Conservation (phyloP, 2,797 vertebrate species). For the Diplodus sargus region DNA sequence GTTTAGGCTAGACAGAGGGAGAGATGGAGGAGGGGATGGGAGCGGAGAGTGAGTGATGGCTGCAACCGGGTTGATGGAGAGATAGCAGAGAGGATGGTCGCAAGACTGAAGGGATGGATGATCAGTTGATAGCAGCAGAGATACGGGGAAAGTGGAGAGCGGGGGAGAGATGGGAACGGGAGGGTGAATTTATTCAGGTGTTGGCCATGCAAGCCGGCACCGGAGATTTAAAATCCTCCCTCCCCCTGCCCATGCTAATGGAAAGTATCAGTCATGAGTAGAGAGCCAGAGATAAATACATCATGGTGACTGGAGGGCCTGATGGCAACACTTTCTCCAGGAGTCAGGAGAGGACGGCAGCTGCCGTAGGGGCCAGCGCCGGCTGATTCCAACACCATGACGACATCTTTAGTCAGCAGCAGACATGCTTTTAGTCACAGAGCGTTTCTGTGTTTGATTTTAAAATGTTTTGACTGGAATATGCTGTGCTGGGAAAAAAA, state of each 20-base stretch:
- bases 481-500: neutral
- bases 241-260: slow-evolving; percentile 69
- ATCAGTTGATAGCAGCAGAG: slow-evolving; percentile 58
- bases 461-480: slow-evolving; percentile 20
- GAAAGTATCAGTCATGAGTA: slow-evolving; percentile 76
- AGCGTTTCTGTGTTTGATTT: neutral
- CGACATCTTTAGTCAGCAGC: slow-evolving; percentile 31
- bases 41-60: slow-evolving; percentile 2
- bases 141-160: slow-evolving; percentile 37
- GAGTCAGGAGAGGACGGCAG: slow-evolving; percentile 37
- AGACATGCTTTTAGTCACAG: slow-evolving; percentile 32
- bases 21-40: slow-evolving; percentile 7
- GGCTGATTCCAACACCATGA: slow-evolving; percentile 37
- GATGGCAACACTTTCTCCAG: slow-evolving; percentile 52
- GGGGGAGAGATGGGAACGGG: slow-evolving; percentile 20
- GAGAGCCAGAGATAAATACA: slow-evolving; percentile 74
- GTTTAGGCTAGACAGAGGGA: slow-evolving; percentile 36
- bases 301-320: slow-evolving; percentile 57
- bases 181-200: slow-evolving; percentile 71
- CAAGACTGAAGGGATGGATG: slow-evolving; percentile 51
- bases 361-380: neutral
- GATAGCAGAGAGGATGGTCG: slow-evolving; percentile 48
- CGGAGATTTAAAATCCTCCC: slow-evolving; percentile 65
- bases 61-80: slow-evolving; percentile 55
- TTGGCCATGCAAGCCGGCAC: slow-evolving; percentile 54